phyloP scores from a whole-genome alignment of 2,113 vertebrate species.

The Genyomyrus donnyi region DNA sequence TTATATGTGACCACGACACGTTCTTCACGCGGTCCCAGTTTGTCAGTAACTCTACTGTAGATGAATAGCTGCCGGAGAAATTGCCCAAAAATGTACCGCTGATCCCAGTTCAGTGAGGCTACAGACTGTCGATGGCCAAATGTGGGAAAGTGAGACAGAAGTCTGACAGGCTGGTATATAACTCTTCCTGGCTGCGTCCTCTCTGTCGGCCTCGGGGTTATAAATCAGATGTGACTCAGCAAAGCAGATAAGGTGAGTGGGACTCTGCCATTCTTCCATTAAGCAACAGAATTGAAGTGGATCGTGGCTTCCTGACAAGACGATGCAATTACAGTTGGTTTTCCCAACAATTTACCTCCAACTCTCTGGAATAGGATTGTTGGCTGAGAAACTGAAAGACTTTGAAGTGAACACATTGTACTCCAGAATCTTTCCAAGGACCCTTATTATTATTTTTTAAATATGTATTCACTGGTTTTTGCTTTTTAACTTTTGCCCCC shows the following conservation, averaged over 20 bases:
- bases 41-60: background rate
- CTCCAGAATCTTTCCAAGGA: background rate
- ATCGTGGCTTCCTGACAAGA: background rate
- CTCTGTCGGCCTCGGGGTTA: background rate
- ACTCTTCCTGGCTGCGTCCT: background rate
- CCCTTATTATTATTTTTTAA: background rate
- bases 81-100: background rate
- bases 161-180: background rate
- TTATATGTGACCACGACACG: background rate
- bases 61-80: background rate
- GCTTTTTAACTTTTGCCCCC: background rate
- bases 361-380: background rate
- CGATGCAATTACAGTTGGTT: background rate
- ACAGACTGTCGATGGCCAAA: background rate
- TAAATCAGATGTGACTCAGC: background rate
- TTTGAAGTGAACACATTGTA: background rate
- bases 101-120: background rate
- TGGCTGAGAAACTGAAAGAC: background rate
- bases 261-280: background rate
- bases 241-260: background rate
- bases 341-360: background rate
- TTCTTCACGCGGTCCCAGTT: background rate
- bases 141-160: background rate
- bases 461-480: background rate
- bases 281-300: background rate